Percentiles rank a stretch among this genome's conserved stretches.
Conservation (phyloP, 2,888 invertebrate genomes). For the Archips xylosteana region DNA sequence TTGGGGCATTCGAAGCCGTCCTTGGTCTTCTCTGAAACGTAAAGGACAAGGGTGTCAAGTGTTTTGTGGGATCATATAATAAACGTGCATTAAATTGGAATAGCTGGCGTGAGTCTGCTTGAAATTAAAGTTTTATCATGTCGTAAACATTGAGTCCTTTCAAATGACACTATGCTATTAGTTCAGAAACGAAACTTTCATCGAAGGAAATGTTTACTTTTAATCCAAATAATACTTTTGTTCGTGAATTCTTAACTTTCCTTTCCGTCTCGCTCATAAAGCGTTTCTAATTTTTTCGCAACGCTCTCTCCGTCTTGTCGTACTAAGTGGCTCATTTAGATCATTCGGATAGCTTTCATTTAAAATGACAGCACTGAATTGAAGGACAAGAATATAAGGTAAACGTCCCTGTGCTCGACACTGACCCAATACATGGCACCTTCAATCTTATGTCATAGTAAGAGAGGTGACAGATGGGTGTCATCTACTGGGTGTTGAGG, state of each 20-base stretch:
- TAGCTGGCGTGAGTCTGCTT: too few species aligned
- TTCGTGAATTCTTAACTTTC: background rate
- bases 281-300: conserved; percentile 1
- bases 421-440: too few species aligned
- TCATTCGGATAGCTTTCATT: conserved; percentile 3
- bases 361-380: background rate
- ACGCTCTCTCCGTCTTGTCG: background rate
- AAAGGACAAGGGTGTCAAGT: background rate
- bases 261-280: background rate
- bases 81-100: too few species aligned
- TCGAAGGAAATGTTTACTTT: background rate
- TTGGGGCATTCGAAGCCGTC: conserved; percentile 95
- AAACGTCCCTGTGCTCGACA: too few species aligned
- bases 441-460: too few species aligned
- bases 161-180: too few species aligned
- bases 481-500: too few species aligned
- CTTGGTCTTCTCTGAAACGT: conserved; percentile 88
- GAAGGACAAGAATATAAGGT: background rate
- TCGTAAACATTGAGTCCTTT: too few species aligned
- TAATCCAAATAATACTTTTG: conserved; percentile 1
- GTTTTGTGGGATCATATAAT: background rate
- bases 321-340: background rate
- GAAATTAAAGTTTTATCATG: too few species aligned
- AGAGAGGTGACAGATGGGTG: too few species aligned
- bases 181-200: too few species aligned